These are phyloP conservation scores for Zapus hudsonius DNA, from an alignment of 2,113 vertebrate species.

Conservation along the genomic window DNA sequence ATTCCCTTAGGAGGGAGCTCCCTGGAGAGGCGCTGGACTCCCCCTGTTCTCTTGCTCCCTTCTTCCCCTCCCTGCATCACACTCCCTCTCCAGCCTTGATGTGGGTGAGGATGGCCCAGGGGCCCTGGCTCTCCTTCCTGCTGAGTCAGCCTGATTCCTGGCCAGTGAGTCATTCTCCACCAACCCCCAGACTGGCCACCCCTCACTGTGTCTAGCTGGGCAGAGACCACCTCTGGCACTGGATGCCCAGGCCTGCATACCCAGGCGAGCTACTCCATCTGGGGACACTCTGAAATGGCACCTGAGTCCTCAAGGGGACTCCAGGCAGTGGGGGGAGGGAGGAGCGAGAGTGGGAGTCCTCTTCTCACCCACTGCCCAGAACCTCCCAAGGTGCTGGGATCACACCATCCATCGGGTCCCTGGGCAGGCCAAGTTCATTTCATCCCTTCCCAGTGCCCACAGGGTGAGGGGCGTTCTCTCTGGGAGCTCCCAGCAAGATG, in stretches of 20 bases:
- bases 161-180: slow-evolving; percentile 38
- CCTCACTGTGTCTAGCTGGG: not conserved
- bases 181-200: not conserved
- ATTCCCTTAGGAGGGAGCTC: rapidly evolving
- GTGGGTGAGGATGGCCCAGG: not conserved
- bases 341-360: not conserved
- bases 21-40: not conserved
- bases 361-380: not conserved
- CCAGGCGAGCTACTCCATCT: not conserved
- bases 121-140: not conserved
- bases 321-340: not conserved
- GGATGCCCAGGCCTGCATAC: not conserved
- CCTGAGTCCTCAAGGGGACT: not conserved
- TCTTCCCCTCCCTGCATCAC: not conserved
- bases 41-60: not conserved
- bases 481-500: not conserved
- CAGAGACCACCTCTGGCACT: not conserved
- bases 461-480: not conserved
- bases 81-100: not conserved
- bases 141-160: slow-evolving; percentile 51
- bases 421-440: not conserved
- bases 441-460: not conserved
- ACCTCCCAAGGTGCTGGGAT: no score
- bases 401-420: not conserved
- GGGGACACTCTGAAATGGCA: not conserved